A percentile compares a stretch with the other conserved stretches of the same genome.
These are phyloP conservation scores for Drosophila rufa DNA, from an alignment of 1,140 invertebrate genomes.

Conservation along the genomic window DNA sequence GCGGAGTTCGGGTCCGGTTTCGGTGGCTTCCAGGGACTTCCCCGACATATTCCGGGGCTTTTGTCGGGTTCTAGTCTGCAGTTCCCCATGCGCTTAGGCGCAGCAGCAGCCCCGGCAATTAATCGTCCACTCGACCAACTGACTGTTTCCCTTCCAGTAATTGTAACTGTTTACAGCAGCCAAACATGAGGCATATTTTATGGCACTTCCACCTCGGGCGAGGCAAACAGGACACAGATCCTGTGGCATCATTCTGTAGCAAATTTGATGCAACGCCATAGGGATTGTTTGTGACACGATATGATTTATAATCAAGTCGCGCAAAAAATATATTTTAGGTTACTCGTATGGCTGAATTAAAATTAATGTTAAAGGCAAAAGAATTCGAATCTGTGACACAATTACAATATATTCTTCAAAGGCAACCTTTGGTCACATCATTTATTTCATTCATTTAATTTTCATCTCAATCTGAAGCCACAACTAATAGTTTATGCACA, in stretches of 20 bases:
- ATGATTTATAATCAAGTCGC: slow-evolving; percentile 25
- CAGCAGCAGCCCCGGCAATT: slow-evolving; percentile 37
- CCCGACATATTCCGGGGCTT: neutral
- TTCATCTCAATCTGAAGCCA: neutral
- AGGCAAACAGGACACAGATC: too few relatives aligned
- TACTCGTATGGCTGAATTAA: neutral
- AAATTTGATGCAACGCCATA: slow-evolving; percentile 32
- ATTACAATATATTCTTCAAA: too few relatives aligned
- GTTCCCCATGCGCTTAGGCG: slow-evolving; percentile 20
- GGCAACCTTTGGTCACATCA: too few relatives aligned
- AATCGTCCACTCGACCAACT: slow-evolving; percentile 51
- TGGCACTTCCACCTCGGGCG: neutral
- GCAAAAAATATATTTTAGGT: neutral
- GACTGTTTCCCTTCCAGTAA: slow-evolving; percentile 36
- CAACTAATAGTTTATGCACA: neutral
- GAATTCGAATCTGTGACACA: too few relatives aligned
- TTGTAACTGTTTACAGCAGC: slow-evolving; percentile 58
- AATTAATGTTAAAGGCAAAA: too few relatives aligned
- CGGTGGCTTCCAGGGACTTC: slow-evolving; percentile 3
- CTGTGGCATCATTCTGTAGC: slow-evolving; percentile 11
- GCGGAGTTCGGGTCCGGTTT: neutral
- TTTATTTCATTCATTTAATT: neutral
- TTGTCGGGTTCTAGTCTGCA: slow-evolving; percentile 9
- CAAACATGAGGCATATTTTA: slow-evolving; percentile 56
- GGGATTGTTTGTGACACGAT: slow-evolving; percentile 31